These are phyloP conservation scores for Teleiodes luculella DNA, from an alignment of 2,888 invertebrate genomes.

Conservation along the genomic window DNA sequence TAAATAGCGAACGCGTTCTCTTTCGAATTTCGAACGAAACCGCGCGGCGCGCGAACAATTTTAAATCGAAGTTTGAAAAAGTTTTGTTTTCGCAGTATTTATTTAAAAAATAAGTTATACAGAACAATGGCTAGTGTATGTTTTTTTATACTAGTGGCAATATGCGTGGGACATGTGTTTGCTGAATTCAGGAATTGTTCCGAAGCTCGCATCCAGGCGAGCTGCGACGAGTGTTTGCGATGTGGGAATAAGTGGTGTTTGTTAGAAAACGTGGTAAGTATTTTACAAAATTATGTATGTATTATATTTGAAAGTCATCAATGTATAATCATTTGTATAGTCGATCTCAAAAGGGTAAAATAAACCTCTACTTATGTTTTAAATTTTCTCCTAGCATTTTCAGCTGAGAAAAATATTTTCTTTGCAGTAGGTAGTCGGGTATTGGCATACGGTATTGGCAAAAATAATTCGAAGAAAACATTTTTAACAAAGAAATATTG, in stretches of 20 bases:
- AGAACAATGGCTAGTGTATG: slow-evolving; percentile 35
- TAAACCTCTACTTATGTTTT: no score
- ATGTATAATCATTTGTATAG: no score
- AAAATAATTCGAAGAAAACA: no score
- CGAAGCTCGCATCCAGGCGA: slow-evolving; percentile 29
- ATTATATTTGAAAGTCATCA: no score
- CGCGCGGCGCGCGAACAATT: not conserved
- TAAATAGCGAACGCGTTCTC: slow-evolving; percentile 36
- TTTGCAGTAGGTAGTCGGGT: no score
- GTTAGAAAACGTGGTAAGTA: slow-evolving; percentile 40
- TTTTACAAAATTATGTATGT: slow-evolving; percentile 12
- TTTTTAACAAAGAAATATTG: no score
- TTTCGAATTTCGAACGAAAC: slow-evolving; percentile 1
- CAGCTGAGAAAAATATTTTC: no score
- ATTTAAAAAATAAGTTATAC: not conserved
- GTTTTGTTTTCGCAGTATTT: not conserved
- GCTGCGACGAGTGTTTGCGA: slow-evolving; percentile 61
- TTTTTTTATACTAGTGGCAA: slow-evolving; percentile 47
- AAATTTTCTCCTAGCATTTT: no score
- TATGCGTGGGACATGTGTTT: slow-evolving; percentile 46
- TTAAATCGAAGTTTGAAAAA: slow-evolving; percentile 6
- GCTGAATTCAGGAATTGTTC: slow-evolving; percentile 37
- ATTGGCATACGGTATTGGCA: no score
- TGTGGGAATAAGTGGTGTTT: slow-evolving; percentile 59
- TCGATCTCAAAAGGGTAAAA: no score